Conservation (phyloP, 2,797 vertebrate species). For the Malurus splendens region DNA sequence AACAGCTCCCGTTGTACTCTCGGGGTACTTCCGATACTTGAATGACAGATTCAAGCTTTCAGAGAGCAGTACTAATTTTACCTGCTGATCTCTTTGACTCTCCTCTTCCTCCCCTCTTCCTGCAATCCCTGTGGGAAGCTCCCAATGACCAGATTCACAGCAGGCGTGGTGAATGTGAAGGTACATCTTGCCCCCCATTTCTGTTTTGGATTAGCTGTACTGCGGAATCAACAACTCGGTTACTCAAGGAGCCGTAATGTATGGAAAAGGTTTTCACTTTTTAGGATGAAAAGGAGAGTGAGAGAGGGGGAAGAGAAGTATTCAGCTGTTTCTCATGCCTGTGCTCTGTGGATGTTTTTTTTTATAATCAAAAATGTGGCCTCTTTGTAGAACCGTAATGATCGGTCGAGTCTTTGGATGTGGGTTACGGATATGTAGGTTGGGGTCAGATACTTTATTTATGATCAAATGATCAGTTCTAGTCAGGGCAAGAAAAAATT, state of each 20-base stretch:
- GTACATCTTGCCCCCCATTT: conserved; percentile 34
- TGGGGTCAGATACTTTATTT: conserved; percentile 66
- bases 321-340: conserved; percentile 32
- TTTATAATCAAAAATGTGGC: conserved; percentile 17
- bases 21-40: conserved; percentile 75
- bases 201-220: conserved; percentile 12
- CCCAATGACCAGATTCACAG: conserved; percentile 18
- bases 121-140: conserved; percentile 34
- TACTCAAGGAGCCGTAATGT: background rate
- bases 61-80: conserved; percentile 64
- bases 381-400: conserved; percentile 45
- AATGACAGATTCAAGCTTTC: conserved; percentile 73
- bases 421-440: conserved; percentile 56
- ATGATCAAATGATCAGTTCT: conserved; percentile 66
- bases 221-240: conserved; percentile 42
- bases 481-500: conserved; percentile 61
- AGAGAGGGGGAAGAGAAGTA: conserved; percentile 56
- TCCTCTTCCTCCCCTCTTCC: conserved; percentile 45
- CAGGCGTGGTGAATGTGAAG: conserved; percentile 58
- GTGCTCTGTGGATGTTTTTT: conserved; percentile 40
- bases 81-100: conserved; percentile 54
- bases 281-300: conserved; percentile 5
- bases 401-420: conserved; percentile 52
- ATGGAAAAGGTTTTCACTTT: conserved; percentile 18
- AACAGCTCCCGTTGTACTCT: conserved; percentile 50